Evolutionary conservation across 2,113 vertebrate genomes (phyloP), one percentile per base, ranked within the genome.

Genomic region (Phrynosoma platyrhinos): DNA sequence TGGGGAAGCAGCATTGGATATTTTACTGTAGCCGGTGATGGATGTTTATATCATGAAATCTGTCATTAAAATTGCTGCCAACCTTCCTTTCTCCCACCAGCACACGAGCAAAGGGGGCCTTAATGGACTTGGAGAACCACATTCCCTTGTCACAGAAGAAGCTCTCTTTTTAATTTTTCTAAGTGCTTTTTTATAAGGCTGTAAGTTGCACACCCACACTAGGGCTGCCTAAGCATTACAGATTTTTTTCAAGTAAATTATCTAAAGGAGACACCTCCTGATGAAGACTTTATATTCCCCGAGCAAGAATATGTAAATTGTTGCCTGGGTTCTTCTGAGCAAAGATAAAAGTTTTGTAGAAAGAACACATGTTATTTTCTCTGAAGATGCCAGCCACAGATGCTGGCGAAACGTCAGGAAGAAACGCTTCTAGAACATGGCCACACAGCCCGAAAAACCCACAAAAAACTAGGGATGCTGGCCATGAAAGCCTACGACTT

Each of bases 31-130:
- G 79, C 64, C 74, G 4, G n/a, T 12, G 82, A 23, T 6, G 64
- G 87, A 30, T 86, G 91, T 91, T 93, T 91, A 87, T 42, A 1
- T 8, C 40, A 14, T n/a, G 3, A 90, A 86, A 88, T 21, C 82
- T 79, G 74, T 79, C 75, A 1, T 83, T 75, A 75, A 86, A 47
- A 85, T 1, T 18, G 8, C 87, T 81, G 68, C 30, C 82, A 21
- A 84, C 68, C 66, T 3, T 23, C 13, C 14, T 14, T 40, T 8
- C 64, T 13, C 27, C 72, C 79, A 4, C 6, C 32, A 9, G 76
- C 6, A 32, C 27, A 27, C n/a, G 9, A 52, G 74, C 40, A 4
- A 74, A 84, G 2, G 0, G 0, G 55, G 40, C 27, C 13, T 82
- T 82, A 75, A 0, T 30, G 13, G 78, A 20, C n/a, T 62, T 74